Conservation (phyloP, 2,113 vertebrate species). For the Pygoscelis antarcticus region DNA sequence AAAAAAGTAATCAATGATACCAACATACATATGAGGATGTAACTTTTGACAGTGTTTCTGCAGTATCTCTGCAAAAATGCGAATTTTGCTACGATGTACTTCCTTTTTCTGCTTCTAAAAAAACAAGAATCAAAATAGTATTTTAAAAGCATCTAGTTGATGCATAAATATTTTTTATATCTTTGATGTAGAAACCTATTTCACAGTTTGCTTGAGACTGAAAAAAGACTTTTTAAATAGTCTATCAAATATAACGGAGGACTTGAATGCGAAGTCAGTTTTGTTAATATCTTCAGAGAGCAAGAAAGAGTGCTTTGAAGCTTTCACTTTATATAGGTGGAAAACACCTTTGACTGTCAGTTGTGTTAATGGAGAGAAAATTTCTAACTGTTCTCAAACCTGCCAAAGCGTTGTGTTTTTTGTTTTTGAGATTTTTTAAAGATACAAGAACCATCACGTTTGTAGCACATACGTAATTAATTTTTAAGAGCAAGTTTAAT, state of each 20-base stretch:
- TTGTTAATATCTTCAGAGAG: conserved; percentile 22
- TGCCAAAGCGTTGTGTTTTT: conserved; percentile 60
- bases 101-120: neutral
- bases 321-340: conserved; percentile 55
- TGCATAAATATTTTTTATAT: neutral
- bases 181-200: neutral
- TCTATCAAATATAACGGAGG: neutral
- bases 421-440: conserved; percentile 50
- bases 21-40: neutral
- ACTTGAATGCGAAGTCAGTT: conserved; percentile 9
- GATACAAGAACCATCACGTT: conserved; percentile 72
- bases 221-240: conserved; percentile 15
- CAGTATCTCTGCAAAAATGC: neutral
- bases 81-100: neutral
- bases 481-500: conserved; percentile 60
- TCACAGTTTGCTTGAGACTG: neutral
- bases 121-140: neutral
- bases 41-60: neutral
- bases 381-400: conserved; percentile 61
- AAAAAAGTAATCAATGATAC: neutral
- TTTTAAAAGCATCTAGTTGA: neutral
- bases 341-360: conserved; percentile 71
- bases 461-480: conserved; percentile 56
- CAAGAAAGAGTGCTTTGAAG: conserved; percentile 57
- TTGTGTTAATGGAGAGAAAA: conserved; percentile 65